A percentile compares a stretch with the other conserved stretches of the same genome.
These are phyloP conservation scores for Napeogenes sylphis DNA, from an alignment of 2,888 invertebrate species.

Conservation along the genomic window DNA sequence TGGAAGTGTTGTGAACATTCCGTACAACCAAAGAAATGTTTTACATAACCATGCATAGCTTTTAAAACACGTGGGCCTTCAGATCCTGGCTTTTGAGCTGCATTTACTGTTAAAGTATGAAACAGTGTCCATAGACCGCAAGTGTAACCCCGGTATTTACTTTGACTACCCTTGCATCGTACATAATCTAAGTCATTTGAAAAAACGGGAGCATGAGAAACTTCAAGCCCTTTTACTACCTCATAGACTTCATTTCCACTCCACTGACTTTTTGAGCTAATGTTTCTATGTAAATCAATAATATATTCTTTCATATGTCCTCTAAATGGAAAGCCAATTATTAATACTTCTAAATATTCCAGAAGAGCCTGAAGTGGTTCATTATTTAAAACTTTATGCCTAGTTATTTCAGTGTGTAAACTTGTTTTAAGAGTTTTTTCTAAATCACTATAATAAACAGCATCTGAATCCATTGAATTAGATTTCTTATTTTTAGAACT, in stretches of 20 bases:
- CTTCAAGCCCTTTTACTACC: slow-evolving; percentile 75
- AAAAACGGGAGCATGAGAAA: slow-evolving; percentile 76
- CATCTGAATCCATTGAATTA: slow-evolving; percentile 57
- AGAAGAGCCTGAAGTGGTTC: slow-evolving; percentile 85
- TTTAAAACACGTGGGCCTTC: slow-evolving; percentile 84
- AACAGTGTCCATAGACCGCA: slow-evolving; percentile 97
- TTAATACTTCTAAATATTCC: slow-evolving; percentile 83
- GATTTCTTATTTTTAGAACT: slow-evolving; percentile 38
- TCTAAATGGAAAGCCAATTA: slow-evolving; percentile 88
- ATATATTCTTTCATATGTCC: slow-evolving; percentile 81
- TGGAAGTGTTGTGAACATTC: slow-evolving; percentile 94
- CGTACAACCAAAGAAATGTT: slow-evolving; percentile 94
- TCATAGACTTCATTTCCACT: slow-evolving; percentile 79
- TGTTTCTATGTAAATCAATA: slow-evolving; percentile 77
- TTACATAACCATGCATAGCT: slow-evolving; percentile 92
- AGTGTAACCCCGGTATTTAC: slow-evolving; percentile 89
- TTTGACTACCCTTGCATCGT: slow-evolving; percentile 88
- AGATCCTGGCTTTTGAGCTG: slow-evolving; percentile 70
- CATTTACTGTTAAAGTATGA: slow-evolving; percentile 92
- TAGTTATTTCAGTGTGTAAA: slow-evolving; percentile 89
- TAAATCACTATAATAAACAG: slow-evolving; percentile 90
- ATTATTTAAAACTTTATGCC: slow-evolving; percentile 81
- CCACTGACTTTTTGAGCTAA: slow-evolving; percentile 68
- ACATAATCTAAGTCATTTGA: slow-evolving; percentile 79
- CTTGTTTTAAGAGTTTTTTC: slow-evolving; percentile 91